Base-by-base conservation (phyloP, 1,140 invertebrate genomes). In the Drosophila pandora region DNA sequence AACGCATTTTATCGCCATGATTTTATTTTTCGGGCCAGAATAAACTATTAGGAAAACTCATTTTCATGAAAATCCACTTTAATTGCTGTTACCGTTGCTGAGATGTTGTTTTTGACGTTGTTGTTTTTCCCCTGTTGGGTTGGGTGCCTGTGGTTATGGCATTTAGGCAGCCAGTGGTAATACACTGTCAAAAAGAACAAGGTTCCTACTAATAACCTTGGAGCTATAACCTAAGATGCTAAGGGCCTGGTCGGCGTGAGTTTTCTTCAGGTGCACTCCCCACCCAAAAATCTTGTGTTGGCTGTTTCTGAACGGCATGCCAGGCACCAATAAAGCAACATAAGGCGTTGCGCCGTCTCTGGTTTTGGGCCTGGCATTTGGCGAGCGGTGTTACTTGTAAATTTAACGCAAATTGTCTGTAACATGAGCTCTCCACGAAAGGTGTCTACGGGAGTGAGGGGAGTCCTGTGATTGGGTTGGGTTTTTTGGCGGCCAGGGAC, bases 341-440 rank as follows among this genome's bases (percentile, higher is more conserved):
- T 67, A 76, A 67, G 61, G 61, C 22, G 34, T 53, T 55, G 10
- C 34, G 23, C 12, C 62, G 50, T 47, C 56, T 60, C 53, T 53
- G 69, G 68, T 71, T 70, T 52, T 54, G 21, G 61, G 60, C 67
- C 60, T 72, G 71, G 61, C 53, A 84, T 84, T 84, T 69, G 80
- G 67, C 49, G 68, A 81, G 43, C 78, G 69, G 47, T 73, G 63
- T 78, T 81, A 76, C 79, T 88, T 87, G 79, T 87, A 83, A 87
- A 87, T 88, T 88, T 87, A 83, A 87, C 83, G 83, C 71, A 87
- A 87, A 87, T 88, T 88, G 83, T 88, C 82, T 85, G 82, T 82
- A 85, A 87, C 82, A 88, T 79, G 79, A 88, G 82, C 75, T 67
- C 50, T 67, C 62, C 78, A 61, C 58, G 41, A 64, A 62, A 71